phyloP scores from a whole-genome alignment of 1,140 invertebrate species.

The Drosophila parabipectinata region DNA sequence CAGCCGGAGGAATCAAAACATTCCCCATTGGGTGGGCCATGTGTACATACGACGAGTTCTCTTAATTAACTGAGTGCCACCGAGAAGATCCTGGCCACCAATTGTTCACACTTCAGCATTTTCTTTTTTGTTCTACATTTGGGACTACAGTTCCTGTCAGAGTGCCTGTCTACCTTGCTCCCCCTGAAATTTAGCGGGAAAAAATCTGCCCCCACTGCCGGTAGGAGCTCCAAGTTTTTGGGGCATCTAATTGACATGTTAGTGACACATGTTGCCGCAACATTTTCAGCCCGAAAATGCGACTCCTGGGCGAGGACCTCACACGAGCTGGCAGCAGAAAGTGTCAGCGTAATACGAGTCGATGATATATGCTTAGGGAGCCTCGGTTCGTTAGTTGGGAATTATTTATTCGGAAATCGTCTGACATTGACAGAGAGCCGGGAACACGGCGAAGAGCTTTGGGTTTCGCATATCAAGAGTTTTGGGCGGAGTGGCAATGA shows the following conservation, averaged over 20 bases:
- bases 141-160: slow-evolving; percentile 15
- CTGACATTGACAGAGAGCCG: slow-evolving; percentile 50
- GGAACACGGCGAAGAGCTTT: slow-evolving; percentile 21
- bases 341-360: slow-evolving; percentile 74
- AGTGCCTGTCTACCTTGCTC: neutral
- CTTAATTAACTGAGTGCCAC: slow-evolving; percentile 74
- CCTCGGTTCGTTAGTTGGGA: slow-evolving; percentile 64
- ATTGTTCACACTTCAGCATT: slow-evolving; percentile 82
- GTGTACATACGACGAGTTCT: slow-evolving; percentile 28
- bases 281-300: slow-evolving; percentile 38
- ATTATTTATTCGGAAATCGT: slow-evolving; percentile 64
- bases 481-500: slow-evolving; percentile 25
- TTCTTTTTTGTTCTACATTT: slow-evolving; percentile 25
- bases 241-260: slow-evolving; percentile 81
- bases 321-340: slow-evolving; percentile 58
- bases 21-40: slow-evolving; percentile 65
- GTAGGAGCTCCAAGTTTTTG: slow-evolving; percentile 34
- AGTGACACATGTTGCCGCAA: slow-evolving; percentile 75
- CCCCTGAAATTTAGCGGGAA: slow-evolving; percentile 27
- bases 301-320: slow-evolving; percentile 68
- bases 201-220: slow-evolving; percentile 27
- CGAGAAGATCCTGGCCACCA: slow-evolving; percentile 64
- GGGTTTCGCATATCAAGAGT: slow-evolving; percentile 36
- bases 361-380: slow-evolving; percentile 80
- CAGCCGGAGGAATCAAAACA: slow-evolving; percentile 66